Evolutionary conservation across 2,888 invertebrate species (phyloP).

Genomic region (Aphodius sticticus): DNA sequence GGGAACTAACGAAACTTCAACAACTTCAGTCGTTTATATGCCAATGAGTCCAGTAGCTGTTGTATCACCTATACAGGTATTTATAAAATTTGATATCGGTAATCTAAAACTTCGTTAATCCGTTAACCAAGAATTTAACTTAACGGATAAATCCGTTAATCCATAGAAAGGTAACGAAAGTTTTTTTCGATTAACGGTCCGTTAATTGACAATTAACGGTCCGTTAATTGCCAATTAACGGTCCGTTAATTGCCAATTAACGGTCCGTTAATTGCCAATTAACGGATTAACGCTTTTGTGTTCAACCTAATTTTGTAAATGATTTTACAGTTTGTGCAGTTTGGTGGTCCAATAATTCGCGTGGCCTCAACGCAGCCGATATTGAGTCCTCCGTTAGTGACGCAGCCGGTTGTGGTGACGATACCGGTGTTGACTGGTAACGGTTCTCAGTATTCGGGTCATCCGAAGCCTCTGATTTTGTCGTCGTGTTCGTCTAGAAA

Average conservation of each 20-base stretch:
- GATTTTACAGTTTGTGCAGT: slow-evolving; percentile 49
- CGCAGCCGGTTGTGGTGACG: slow-evolving; percentile 51
- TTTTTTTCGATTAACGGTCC: no score
- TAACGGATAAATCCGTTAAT: no score
- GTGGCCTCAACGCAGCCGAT: slow-evolving; percentile 51
- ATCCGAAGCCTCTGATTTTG: slow-evolving; percentile 68
- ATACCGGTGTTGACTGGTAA: slow-evolving; percentile 50
- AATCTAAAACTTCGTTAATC: not conserved
- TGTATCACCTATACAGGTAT: slow-evolving; percentile 53
- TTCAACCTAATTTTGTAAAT: slow-evolving; percentile 25
- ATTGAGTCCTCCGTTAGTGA: slow-evolving; percentile 48
- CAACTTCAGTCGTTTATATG: slow-evolving; percentile 50
- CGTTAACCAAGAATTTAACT: not conserved
- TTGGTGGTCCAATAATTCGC: slow-evolving; percentile 50
- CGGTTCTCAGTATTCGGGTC: slow-evolving; percentile 61
- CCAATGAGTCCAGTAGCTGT: slow-evolving; percentile 56
- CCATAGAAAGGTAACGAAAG: not conserved
- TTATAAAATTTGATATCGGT: not conserved
- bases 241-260: slow-evolving; percentile 5
- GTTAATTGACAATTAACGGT: not conserved
- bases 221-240: not conserved
- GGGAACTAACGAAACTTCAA: slow-evolving; percentile 45
- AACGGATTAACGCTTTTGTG: slow-evolving; percentile 13
- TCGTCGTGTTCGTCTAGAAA: slow-evolving; percentile 67
- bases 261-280: not conserved